Evolutionary conservation across 2,113 vertebrate genomes (phyloP).

Genomic region (Noctilio leporinus): DNA sequence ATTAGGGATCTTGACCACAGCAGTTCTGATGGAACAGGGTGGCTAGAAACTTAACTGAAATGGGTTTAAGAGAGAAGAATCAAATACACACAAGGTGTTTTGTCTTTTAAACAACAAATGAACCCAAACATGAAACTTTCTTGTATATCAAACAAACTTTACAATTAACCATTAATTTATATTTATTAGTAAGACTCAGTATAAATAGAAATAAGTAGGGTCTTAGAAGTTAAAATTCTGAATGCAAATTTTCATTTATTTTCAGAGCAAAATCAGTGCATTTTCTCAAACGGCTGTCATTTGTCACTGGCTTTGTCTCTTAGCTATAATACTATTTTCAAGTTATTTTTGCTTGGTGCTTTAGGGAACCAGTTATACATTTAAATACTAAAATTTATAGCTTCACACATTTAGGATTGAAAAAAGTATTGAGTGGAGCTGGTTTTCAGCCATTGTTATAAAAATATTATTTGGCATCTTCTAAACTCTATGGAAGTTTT

Average conservation of each 20-base stretch:
- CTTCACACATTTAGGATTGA: neutral
- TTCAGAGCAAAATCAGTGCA: neutral
- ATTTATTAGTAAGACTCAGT: neutral
- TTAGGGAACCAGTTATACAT: constrained; percentile 31
- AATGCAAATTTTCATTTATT: neutral
- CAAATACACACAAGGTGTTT: neutral
- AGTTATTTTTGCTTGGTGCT: constrained; percentile 29
- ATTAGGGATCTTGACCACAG: neutral
- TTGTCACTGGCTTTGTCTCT: neutral
- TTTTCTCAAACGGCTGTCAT: neutral
- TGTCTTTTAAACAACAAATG: neutral
- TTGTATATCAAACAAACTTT: neutral
- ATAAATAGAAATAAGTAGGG: neutral
- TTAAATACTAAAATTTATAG: constrained; percentile 43
- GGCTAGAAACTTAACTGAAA: neutral
- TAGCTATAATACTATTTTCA: neutral
- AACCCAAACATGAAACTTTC: neutral
- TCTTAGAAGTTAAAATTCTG: neutral
- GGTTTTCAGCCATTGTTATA: neutral
- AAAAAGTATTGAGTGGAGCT: neutral
- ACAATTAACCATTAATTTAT: neutral
- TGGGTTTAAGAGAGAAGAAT: neutral
- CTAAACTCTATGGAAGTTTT: neutral
- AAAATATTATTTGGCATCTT: constrained; percentile 25
- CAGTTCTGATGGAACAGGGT: neutral